Percentiles rank a stretch among this genome's conserved stretches.
These are phyloP conservation scores for Acronicta psi DNA, from an alignment of 2,888 invertebrate species.

Conservation along the genomic window DNA sequence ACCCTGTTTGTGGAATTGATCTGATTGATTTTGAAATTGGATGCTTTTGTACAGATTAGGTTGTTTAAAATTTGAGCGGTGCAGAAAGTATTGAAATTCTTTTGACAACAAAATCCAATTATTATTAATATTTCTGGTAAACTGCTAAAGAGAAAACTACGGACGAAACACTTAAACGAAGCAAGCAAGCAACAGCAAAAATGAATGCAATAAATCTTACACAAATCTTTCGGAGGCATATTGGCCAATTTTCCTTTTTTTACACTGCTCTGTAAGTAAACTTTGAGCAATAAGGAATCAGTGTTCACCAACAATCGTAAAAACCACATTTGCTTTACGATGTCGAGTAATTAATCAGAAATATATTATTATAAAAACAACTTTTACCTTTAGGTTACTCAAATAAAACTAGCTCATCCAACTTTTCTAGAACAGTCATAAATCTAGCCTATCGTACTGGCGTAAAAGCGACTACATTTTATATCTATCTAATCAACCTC, in stretches of 20 bases:
- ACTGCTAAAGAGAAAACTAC: background rate
- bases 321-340: no score
- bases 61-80: background rate
- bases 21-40: slow-evolving; percentile 46
- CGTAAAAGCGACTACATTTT: slow-evolving; percentile 46
- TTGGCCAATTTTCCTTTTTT: no score
- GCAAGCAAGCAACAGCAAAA: no score
- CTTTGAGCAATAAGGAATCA: no score
- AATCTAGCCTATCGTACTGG: slow-evolving; percentile 29
- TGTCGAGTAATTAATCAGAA: background rate
- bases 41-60: slow-evolving; percentile 24
- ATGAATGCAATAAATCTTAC: no score
- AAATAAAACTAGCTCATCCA: slow-evolving; percentile 12
- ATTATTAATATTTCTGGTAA: background rate
- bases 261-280: no score
- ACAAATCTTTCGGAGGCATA: no score
- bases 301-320: no score
- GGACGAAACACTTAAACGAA: background rate
- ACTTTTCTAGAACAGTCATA: slow-evolving; percentile 28
- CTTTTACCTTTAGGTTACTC: background rate
- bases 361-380: background rate
- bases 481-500: slow-evolving; percentile 44
- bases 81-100: background rate
- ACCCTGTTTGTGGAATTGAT: slow-evolving; percentile 34
- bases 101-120: background rate